Percentiles rank a stretch among this genome's conserved stretches.
Evolutionary conservation across 2,888 invertebrate genomes (phyloP).

Genomic region (Dolichopus griseipennis): DNA sequence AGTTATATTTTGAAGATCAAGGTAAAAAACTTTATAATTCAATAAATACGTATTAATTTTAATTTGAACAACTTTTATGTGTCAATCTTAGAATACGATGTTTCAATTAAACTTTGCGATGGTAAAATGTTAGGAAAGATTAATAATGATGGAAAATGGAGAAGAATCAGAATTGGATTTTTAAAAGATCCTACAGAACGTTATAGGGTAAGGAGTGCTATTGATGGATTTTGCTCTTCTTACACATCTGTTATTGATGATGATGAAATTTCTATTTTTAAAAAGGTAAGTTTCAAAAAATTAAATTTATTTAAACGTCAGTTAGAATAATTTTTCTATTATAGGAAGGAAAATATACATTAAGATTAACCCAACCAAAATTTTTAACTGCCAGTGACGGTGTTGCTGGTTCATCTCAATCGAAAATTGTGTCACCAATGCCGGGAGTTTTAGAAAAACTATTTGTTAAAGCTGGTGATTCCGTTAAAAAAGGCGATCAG

Average conservation of each 20-base stretch:
- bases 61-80: too few species aligned
- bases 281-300: slow-evolving; percentile 43
- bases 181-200: slow-evolving; percentile 35
- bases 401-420: slow-evolving; percentile 42
- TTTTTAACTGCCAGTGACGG: slow-evolving; percentile 45
- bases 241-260: slow-evolving; percentile 51
- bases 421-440: slow-evolving; percentile 77
- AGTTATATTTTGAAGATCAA: slow-evolving; percentile 52
- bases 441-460: slow-evolving; percentile 92
- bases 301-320: not conserved
- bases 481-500: slow-evolving; percentile 78
- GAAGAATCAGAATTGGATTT: slow-evolving; percentile 44
- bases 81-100: slow-evolving; percentile 28
- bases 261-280: slow-evolving; percentile 55
- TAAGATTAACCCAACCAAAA: slow-evolving; percentile 53
- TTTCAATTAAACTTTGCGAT: slow-evolving; percentile 50
- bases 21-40: slow-evolving; percentile 38
- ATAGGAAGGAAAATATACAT: slow-evolving; percentile 59
- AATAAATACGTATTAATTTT: too few species aligned
- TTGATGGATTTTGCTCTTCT: slow-evolving; percentile 48
- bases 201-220: slow-evolving; percentile 45
- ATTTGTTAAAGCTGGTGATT: slow-evolving; percentile 70
- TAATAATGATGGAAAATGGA: slow-evolving; percentile 49
- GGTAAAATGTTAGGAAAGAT: slow-evolving; percentile 45
- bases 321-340: slow-evolving; percentile 27